These are phyloP conservation scores for Xiphorhynchus elegans DNA, from an alignment of 2,113 vertebrate genomes.

Conservation along the genomic window DNA sequence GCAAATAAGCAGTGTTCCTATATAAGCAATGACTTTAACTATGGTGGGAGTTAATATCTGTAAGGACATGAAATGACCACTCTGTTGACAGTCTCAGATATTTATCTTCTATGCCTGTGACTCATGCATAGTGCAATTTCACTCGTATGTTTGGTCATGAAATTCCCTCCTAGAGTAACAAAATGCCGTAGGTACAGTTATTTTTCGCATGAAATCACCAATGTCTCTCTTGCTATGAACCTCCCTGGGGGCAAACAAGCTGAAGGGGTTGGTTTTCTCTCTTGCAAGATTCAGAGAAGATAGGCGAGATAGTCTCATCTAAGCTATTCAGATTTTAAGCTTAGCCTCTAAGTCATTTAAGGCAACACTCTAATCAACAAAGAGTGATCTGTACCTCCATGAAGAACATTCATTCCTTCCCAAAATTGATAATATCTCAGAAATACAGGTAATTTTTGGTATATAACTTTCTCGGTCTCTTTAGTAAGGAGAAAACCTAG, in stretches of 20 bases:
- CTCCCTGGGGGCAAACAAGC: not conserved
- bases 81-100: slow-evolving; percentile 22
- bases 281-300: not conserved
- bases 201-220: not conserved
- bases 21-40: not conserved
- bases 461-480: not conserved
- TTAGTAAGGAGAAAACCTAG: not conserved
- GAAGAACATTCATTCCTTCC: not conserved
- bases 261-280: not conserved
- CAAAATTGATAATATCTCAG: not conserved
- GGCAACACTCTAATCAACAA: not conserved
- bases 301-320: not conserved
- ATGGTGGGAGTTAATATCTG: not conserved
- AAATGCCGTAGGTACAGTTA: not conserved
- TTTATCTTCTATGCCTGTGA: not conserved
- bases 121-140: not conserved
- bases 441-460: not conserved
- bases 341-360: not conserved
- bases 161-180: not conserved
- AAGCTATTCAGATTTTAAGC: not conserved
- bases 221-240: not conserved
- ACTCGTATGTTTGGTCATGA: not conserved
- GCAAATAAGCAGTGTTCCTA: not conserved
- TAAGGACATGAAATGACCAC: slow-evolving; percentile 34
- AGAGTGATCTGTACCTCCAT: not conserved